Conservation (phyloP, 2,113 vertebrate genomes). For the Rhadina sibilatrix region DNA sequence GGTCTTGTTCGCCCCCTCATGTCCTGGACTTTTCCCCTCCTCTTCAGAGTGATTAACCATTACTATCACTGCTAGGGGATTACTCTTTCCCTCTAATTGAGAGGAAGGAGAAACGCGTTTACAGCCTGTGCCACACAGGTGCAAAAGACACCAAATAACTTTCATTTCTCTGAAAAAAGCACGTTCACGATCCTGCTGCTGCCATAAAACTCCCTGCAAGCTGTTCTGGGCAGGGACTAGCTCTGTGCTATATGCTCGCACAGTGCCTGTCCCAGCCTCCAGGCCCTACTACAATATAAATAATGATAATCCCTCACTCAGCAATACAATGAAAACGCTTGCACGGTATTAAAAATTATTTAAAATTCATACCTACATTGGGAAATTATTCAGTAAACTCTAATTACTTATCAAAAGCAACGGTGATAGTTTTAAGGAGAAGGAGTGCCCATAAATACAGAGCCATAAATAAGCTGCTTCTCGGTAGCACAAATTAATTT, state of each 20-base stretch:
- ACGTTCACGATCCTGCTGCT: background rate
- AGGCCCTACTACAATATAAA: background rate
- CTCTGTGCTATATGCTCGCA: background rate
- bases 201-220: background rate
- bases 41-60: background rate
- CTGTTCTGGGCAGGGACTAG: background rate
- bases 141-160: background rate
- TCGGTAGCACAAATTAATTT: constrained; percentile 76
- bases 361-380: constrained; percentile 76
- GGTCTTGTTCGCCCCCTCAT: background rate
- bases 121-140: background rate
- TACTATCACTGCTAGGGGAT: background rate
- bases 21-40: background rate
- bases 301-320: background rate
- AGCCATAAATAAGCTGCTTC: constrained; percentile 77
- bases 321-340: constrained; percentile 17
- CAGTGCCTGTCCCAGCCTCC: background rate
- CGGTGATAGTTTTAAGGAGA: constrained; percentile 69
- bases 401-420: constrained; percentile 79
- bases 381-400: constrained; percentile 76
- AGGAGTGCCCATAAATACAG: constrained; percentile 73
- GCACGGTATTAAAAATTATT: constrained; percentile 53
- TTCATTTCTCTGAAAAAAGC: background rate
- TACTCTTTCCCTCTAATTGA: background rate
- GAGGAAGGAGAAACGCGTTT: background rate